phyloP scores from a whole-genome alignment of 2,888 invertebrate species.

The Meloe dianella region DNA sequence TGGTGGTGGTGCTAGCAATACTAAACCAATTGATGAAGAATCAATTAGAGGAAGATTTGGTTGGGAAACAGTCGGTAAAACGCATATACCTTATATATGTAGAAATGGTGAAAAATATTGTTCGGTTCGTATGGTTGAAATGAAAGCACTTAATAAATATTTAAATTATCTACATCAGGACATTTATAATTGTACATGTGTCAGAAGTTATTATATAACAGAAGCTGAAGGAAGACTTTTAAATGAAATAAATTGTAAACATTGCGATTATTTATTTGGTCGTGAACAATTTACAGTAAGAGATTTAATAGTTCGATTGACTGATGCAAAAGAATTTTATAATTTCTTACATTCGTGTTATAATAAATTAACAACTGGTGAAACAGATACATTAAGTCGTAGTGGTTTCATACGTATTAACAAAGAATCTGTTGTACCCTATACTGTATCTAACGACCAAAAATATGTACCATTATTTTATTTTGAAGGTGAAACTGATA shows the following conservation, averaged over 20 bases:
- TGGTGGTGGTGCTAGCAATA: constrained; percentile 42
- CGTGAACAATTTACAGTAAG: constrained; percentile 85
- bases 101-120: constrained; percentile 85
- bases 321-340: constrained; percentile 89
- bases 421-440: constrained; percentile 92
- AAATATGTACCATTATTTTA: constrained; percentile 93
- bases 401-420: constrained; percentile 93
- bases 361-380: constrained; percentile 77
- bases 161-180: constrained; percentile 87
- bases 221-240: constrained; percentile 87
- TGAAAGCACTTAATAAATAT: constrained; percentile 87
- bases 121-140: constrained; percentile 93
- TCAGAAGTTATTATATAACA: constrained; percentile 91
- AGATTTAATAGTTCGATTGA: constrained; percentile 87
- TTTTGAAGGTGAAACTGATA: constrained; percentile 91
- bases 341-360: constrained; percentile 90
- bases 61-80: constrained; percentile 87
- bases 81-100: constrained; percentile 87
- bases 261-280: constrained; percentile 90
- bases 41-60: constrained; percentile 85
- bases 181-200: constrained; percentile 89
- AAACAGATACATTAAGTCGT: constrained; percentile 74
- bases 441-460: constrained; percentile 80
- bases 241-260: constrained; percentile 91
- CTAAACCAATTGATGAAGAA: constrained; percentile 67